Evolutionary conservation across 37 sponge, comb jelly and placozoan species (phyloP).

Genomic region (Aplysina aerophoba): DNA sequence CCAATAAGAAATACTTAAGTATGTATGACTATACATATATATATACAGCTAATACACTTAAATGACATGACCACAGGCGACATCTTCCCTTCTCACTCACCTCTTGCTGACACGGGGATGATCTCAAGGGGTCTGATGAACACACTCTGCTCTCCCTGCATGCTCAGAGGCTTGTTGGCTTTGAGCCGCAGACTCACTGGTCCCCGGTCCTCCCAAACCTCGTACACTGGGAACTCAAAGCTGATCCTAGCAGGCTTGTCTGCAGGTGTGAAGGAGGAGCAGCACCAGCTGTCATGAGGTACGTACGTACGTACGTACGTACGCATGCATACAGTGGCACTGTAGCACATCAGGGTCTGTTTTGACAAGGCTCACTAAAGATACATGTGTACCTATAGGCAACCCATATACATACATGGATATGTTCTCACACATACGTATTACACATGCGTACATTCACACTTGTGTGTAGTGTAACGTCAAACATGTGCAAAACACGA

Average conservation of each 20-base stretch:
- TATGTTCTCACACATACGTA: too few relatives aligned
- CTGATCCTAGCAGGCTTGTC: background rate
- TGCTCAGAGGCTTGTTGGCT: constrained; percentile 14
- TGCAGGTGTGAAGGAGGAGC: background rate
- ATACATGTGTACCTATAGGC: too few relatives aligned
- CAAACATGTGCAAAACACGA: too few relatives aligned
- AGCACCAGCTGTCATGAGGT: background rate
- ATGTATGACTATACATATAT: background rate
- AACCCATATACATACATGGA: too few relatives aligned
- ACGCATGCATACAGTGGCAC: too few relatives aligned
- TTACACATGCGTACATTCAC: too few relatives aligned
- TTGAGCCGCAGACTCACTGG: background rate
- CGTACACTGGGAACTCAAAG: constrained; percentile 17
- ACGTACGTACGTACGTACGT: background rate
- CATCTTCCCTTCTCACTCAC: too few relatives aligned
- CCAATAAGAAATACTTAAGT: background rate
- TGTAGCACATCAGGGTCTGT: too few relatives aligned
- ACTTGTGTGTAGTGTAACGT: too few relatives aligned
- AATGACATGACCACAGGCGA: too few relatives aligned
- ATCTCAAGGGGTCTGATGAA: constrained; percentile 27
- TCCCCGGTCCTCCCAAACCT: constrained; percentile 2
- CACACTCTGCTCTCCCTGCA: background rate
- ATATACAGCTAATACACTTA: background rate
- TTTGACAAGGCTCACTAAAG: too few relatives aligned
- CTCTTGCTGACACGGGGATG: constrained; percentile 5